Conservation (phyloP, 2,888 invertebrate species). For the Chrysomela aeneicollis region DNA sequence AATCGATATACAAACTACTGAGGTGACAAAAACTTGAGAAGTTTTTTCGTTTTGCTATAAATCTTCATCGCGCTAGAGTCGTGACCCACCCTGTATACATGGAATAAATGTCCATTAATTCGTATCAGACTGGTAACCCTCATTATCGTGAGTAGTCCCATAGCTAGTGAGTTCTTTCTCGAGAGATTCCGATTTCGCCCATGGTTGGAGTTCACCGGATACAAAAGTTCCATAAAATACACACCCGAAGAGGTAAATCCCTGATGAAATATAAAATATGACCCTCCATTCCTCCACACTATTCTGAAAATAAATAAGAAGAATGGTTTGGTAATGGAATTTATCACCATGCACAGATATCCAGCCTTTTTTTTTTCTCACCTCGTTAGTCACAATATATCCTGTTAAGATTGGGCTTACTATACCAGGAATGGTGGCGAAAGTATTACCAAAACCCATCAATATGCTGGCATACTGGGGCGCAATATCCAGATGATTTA, state of each 20-base stretch:
- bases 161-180: not conserved
- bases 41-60: too few relatives aligned
- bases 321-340: not conserved
- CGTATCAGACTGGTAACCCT: too few relatives aligned
- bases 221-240: conserved; percentile 82
- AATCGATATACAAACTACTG: too few relatives aligned
- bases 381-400: conserved; percentile 42
- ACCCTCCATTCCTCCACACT: conserved; percentile 81
- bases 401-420: conserved; percentile 47
- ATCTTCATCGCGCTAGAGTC: too few relatives aligned
- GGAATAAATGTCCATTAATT: too few relatives aligned
- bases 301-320: conserved; percentile 56
- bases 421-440: conserved; percentile 47
- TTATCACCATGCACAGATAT: too few relatives aligned
- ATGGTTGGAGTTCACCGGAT: conserved; percentile 83
- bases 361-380: too few relatives aligned
- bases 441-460: conserved; percentile 46
- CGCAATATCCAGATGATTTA: conserved; percentile 47
- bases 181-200: conserved; percentile 32
- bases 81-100: too few relatives aligned
- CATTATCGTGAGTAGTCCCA: too few relatives aligned
- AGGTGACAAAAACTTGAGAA: too few relatives aligned
- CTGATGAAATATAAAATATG: conserved; percentile 86
- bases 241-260: conserved; percentile 83
- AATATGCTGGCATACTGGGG: conserved; percentile 46